phyloP scores from a whole-genome alignment of 2,888 invertebrate species.

The Leptogaster cylindrica region DNA sequence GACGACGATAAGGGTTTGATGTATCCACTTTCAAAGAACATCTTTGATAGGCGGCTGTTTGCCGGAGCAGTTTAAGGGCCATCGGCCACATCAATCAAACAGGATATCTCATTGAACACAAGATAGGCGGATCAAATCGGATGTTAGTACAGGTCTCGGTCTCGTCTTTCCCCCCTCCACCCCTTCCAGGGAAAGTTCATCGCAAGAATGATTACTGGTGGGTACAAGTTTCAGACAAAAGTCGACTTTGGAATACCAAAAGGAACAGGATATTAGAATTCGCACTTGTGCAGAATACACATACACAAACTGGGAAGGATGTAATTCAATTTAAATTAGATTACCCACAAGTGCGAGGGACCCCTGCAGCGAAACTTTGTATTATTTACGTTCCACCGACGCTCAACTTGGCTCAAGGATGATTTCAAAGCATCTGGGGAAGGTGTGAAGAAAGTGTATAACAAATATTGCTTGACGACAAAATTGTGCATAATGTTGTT shows the following conservation, averaged over 20 bases:
- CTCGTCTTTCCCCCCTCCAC: background rate
- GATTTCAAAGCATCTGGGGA: no score
- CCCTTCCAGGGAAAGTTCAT: background rate
- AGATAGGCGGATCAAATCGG: conserved; percentile 37
- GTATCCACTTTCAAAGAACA: conserved; percentile 29
- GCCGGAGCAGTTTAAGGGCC: conserved; percentile 31
- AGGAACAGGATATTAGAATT: conserved; percentile 40
- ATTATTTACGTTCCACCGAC: conserved; percentile 36
- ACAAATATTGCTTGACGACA: no score
- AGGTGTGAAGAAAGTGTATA: no score
- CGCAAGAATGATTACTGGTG: conserved; percentile 26
- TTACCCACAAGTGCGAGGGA: conserved; percentile 37
- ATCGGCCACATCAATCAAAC: conserved; percentile 38
- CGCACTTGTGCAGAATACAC: conserved; percentile 27
- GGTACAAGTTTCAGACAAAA: conserved; percentile 35
- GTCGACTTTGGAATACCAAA: conserved; percentile 35
- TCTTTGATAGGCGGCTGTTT: conserved; percentile 19
- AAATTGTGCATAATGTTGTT: no score
- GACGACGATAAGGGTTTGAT: background rate
- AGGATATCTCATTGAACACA: conserved; percentile 37
- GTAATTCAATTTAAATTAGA: conserved; percentile 40
- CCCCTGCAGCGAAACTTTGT: conserved; percentile 14
- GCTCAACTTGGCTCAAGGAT: no score
- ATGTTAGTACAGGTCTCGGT: conserved; percentile 16
- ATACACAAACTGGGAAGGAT: conserved; percentile 34